These are phyloP conservation scores for Porites divaricata DNA, from an alignment of 92 coral and sea anemone species.

Conservation along the genomic window DNA sequence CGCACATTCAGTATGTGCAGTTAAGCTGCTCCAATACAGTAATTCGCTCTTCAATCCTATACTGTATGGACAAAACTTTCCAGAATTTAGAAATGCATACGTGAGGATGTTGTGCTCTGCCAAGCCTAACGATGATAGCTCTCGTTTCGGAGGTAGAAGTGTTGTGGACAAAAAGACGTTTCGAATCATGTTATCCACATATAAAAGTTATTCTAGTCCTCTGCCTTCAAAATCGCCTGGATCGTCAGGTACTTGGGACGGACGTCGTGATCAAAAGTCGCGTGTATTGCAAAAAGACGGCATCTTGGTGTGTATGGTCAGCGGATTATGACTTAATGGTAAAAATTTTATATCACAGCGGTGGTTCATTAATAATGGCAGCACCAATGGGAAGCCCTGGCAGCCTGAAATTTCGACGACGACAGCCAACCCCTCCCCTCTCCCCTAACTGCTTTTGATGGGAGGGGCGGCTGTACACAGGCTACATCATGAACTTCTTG, in stretches of 20 bases:
- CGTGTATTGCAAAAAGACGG: background rate
- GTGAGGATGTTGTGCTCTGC: slow-evolving; percentile 47
- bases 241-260: background rate
- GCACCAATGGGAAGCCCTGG: no score
- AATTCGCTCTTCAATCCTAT: slow-evolving; percentile 78
- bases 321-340: slow-evolving; percentile 1
- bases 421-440: no score
- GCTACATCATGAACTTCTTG: no score
- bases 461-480: no score
- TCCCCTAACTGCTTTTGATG: no score
- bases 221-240: slow-evolving; percentile 2
- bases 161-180: background rate
- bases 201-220: background rate
- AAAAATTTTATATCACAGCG: no score
- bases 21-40: slow-evolving; percentile 72
- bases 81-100: slow-evolving; percentile 73
- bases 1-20: slow-evolving; percentile 63
- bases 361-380: no score
- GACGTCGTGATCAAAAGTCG: background rate
- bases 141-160: background rate
- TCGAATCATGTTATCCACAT: background rate
- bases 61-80: slow-evolving; percentile 73
- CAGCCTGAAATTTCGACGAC: no score
- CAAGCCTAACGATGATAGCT: background rate
- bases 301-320: background rate